These are phyloP conservation scores for Eristalinus aeneus DNA, from an alignment of 2,888 invertebrate species.

Conservation along the genomic window DNA sequence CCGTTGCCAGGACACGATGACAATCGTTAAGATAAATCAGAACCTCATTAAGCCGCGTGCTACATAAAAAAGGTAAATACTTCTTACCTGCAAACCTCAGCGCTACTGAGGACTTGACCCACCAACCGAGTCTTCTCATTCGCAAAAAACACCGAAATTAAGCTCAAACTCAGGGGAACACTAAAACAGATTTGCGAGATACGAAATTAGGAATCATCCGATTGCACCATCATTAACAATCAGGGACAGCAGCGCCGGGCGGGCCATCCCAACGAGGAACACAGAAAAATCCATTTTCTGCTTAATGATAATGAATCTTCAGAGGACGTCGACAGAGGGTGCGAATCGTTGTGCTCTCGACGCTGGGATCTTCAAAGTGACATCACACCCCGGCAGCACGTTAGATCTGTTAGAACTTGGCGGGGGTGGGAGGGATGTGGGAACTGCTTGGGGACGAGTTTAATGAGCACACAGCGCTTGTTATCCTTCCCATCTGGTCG, in stretches of 20 bases:
- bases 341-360: slow-evolving; percentile 24
- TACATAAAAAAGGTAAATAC: neutral
- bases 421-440: too few relatives aligned
- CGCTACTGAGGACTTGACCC: slow-evolving; percentile 27
- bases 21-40: slow-evolving; percentile 37
- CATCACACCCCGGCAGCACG: slow-evolving; percentile 1
- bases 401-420: too few relatives aligned
- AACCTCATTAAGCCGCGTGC: slow-evolving; percentile 23
- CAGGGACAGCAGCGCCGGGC: slow-evolving; percentile 48
- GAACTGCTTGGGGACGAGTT: slow-evolving; percentile 35
- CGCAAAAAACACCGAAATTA: slow-evolving; percentile 2
- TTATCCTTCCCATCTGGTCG: slow-evolving; percentile 56
- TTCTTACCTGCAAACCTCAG: slow-evolving; percentile 12
- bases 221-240: slow-evolving; percentile 68
- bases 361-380: slow-evolving; percentile 36
- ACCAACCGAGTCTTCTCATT: neutral
- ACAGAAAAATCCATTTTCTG: slow-evolving; percentile 57
- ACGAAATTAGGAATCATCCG: slow-evolving; percentile 63
- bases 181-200: slow-evolving; percentile 52
- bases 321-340: slow-evolving; percentile 9
- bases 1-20: slow-evolving; percentile 27
- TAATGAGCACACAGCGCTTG: slow-evolving; percentile 61
- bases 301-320: slow-evolving; percentile 67
- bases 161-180: slow-evolving; percentile 38
- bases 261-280: neutral